These are phyloP conservation scores for Anolis carolinensis DNA, from an alignment of 2,113 vertebrate genomes.

Conservation along the genomic window DNA sequence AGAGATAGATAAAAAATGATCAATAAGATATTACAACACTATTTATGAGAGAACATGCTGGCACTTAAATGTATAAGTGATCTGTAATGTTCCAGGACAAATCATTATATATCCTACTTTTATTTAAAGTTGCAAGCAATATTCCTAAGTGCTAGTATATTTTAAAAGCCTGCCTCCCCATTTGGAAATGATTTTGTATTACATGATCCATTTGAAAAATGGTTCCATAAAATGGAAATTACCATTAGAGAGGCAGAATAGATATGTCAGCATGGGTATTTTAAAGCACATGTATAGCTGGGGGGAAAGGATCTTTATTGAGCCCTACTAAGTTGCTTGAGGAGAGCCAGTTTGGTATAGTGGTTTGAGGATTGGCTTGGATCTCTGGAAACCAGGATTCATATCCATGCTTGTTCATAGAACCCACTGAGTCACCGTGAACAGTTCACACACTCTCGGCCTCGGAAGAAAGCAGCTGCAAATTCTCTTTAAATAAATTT, in stretches of 20 bases:
- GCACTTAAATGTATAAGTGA: not conserved
- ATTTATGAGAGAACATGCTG: not conserved
- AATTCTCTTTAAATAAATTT: no score
- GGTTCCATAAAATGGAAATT: not conserved
- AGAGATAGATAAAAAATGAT: not conserved
- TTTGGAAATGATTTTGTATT: not conserved
- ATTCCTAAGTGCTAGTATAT: not conserved
- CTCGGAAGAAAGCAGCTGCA: no score
- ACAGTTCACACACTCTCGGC: no score
- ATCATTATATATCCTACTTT: not conserved
- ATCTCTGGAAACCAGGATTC: no score
- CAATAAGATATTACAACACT: not conserved
- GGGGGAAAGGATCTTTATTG: not conserved
- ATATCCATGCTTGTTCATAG: no score
- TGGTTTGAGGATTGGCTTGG: no score
- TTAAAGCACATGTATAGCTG: not conserved
- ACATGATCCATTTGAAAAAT: not conserved
- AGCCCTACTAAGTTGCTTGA: not conserved
- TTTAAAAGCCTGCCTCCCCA: not conserved
- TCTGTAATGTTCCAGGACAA: not conserved
- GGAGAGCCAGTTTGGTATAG: no score
- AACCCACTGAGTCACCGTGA: no score
- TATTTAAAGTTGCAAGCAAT: not conserved
- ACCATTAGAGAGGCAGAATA: not conserved
- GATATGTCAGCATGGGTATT: not conserved